Base-by-base conservation (phyloP, 2,888 invertebrate genomes). In the Craniophora ligustri region DNA sequence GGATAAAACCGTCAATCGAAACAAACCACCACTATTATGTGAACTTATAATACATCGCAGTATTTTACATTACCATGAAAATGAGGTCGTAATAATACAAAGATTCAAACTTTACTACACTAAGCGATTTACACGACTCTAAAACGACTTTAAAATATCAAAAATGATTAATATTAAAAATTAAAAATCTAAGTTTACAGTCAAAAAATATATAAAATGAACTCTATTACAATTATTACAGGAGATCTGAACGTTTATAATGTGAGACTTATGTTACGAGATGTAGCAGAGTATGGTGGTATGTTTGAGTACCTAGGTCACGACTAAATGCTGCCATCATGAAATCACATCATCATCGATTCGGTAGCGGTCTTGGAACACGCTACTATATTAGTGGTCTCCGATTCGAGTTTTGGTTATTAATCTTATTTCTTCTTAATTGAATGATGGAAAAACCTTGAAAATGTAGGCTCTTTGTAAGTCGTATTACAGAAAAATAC, bases 51-150 rank as follows among this genome's bases (percentile, higher is more conserved):
- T 77, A 81, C 65, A 68, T 65, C 50, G 72, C 67, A 76, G 57
- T 77, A 78, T 72, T 73, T 76, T 81, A 84, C 77, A 81, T 67
- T 78, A 79, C 71, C 67, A 70, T 79, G 79, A 72, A 75, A 75
- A 81, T 80, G 79, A 82, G 77, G 76, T 82, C 70, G 70, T 72
- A 71, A 66, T 75, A 70, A 78, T 76, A 80, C 72, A 74, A 76
- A 75, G 64, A 74, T 72, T 66, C 68, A 70, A 78, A 72, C 72
- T 66, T 61, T 41, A 76, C 78, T 84, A 82, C 76, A 74, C 76
- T 82, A 85, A 77, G 81, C 82, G 76, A 88, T 82, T 82, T 85
- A 86, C 83, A 84, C 70, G 71, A 86, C 60, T 75, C 85, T 85
- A 82, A 72, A 61, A 78, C 74, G 73, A 78, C 64, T 70, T 72